Evolutionary conservation across 2,888 invertebrate genomes (phyloP).

Genomic region (Silvanus unidentatus): DNA sequence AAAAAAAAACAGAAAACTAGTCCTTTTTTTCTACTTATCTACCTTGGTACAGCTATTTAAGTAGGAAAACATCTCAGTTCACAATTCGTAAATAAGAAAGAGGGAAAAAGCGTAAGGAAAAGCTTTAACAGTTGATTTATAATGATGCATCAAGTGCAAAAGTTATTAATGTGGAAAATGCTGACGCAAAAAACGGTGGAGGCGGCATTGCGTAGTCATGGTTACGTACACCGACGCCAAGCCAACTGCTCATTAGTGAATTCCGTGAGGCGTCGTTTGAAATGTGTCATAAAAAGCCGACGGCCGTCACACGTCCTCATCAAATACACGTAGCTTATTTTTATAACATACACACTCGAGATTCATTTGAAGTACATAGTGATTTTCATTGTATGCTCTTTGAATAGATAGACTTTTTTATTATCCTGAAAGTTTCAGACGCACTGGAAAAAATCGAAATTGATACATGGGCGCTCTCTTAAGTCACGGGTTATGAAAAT

Average conservation of each 20-base stretch:
- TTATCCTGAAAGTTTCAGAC: too few relatives aligned
- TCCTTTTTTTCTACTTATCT: too few relatives aligned
- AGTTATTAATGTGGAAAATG: background rate
- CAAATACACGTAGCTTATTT: constrained; percentile 28
- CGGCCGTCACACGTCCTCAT: constrained; percentile 33
- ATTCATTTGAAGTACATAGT: constrained; percentile 30
- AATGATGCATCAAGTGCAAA: background rate
- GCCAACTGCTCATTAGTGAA: constrained; percentile 46
- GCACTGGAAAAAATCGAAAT: too few relatives aligned
- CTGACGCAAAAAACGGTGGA: constrained; percentile 19
- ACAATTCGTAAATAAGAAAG: too few relatives aligned
- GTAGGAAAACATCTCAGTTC: too few relatives aligned
- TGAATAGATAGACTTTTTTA: too few relatives aligned
- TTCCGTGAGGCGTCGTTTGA: constrained; percentile 45
- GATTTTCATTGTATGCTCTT: constrained; percentile 22
- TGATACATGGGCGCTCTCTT: too few relatives aligned
- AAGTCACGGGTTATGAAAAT: too few relatives aligned
- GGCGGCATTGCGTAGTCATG: constrained; percentile 35
- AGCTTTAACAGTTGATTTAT: background rate
- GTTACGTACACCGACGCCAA: constrained; percentile 37
- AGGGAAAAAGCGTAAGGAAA: too few relatives aligned
- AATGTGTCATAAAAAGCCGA: constrained; percentile 44
- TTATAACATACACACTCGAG: constrained; percentile 23
- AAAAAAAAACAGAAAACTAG: too few relatives aligned
- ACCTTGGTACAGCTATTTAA: too few relatives aligned